A percentile compares a stretch with the other conserved stretches of the same genome.
Conservation (phyloP, 35 echinoderm and acorn worm species). For the Apostichopus parvimensis region DNA sequence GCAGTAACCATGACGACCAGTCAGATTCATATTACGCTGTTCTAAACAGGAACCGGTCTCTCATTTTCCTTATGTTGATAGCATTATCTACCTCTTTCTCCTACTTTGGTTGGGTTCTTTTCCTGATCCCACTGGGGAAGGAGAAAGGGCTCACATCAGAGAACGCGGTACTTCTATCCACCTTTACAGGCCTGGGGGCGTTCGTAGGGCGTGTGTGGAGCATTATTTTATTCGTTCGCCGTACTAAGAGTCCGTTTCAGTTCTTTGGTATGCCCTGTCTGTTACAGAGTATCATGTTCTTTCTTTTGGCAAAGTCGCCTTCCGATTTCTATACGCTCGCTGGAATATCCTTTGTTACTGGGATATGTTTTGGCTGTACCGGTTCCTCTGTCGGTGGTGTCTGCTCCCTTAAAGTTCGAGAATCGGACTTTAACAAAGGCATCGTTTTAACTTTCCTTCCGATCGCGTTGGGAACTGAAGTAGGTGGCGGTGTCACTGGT, state of each 20-base stretch:
- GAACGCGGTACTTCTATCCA: background rate
- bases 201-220: slow-evolving; percentile 1
- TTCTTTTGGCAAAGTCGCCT: background rate
- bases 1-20: background rate
- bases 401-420: background rate
- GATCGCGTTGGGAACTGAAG: background rate
- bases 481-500: slow-evolving; percentile 5
- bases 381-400: background rate
- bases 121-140: slow-evolving; percentile 18
- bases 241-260: background rate
- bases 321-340: background rate
- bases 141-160: slow-evolving; percentile 1
- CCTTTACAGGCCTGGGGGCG: background rate
- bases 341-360: background rate
- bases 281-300: background rate
- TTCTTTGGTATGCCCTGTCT: background rate
- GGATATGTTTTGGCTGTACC: slow-evolving; percentile 1
- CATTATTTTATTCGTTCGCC: background rate
- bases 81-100: background rate
- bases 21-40: background rate
- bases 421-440: background rate
- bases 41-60: background rate
- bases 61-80: slow-evolving; percentile 2
- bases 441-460: background rate
- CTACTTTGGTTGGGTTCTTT: slow-evolving; percentile 13